A percentile compares a stretch with the other conserved stretches of the same genome.
Conservation (phyloP, 2,797 vertebrate genomes). For the Myripristis jacobus region DNA sequence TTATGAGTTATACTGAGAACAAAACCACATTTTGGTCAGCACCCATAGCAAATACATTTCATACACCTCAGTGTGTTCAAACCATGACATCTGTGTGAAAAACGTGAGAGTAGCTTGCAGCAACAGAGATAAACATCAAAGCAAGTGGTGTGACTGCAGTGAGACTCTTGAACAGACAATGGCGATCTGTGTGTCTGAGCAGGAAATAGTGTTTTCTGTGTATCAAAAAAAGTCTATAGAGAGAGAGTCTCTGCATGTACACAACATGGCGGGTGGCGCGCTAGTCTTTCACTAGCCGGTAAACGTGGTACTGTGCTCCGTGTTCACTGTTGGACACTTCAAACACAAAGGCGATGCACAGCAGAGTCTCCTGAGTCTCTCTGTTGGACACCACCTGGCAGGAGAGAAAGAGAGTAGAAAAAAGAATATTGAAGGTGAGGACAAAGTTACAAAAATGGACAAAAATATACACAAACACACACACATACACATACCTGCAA, state of each 20-base stretch:
- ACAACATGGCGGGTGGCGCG: slow-evolving; percentile 3
- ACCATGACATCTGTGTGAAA: not conserved
- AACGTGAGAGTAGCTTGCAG: slow-evolving; percentile 24
- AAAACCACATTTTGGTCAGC: not conserved
- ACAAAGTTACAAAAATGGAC: not conserved
- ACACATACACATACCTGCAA: slow-evolving; percentile 84
- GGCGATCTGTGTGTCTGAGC: slow-evolving; percentile 52
- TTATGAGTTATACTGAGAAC: not conserved
- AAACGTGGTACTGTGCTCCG: slow-evolving; percentile 95
- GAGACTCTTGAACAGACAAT: slow-evolving; percentile 56
- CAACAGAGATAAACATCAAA: slow-evolving; percentile 26
- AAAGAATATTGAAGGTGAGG: too few relatives aligned
- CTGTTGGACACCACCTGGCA: slow-evolving; percentile 94
- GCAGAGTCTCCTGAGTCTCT: slow-evolving; percentile 96
- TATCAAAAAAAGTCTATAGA: slow-evolving; percentile 63
- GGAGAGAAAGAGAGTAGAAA: slow-evolving; percentile 8
- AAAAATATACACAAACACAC: not conserved
- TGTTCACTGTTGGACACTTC: slow-evolving; percentile 97
- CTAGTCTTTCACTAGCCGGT: slow-evolving; percentile 96
- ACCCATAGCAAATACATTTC: slow-evolving; percentile 1
- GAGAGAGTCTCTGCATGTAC: slow-evolving; percentile 66
- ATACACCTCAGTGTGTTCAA: slow-evolving; percentile 25
- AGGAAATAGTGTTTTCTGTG: slow-evolving; percentile 69
- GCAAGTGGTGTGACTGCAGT: slow-evolving; percentile 62
- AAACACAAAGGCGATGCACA: slow-evolving; percentile 96